Evolutionary conservation across 2,113 vertebrate species (phyloP).

Genomic region (Fulica atra): DNA sequence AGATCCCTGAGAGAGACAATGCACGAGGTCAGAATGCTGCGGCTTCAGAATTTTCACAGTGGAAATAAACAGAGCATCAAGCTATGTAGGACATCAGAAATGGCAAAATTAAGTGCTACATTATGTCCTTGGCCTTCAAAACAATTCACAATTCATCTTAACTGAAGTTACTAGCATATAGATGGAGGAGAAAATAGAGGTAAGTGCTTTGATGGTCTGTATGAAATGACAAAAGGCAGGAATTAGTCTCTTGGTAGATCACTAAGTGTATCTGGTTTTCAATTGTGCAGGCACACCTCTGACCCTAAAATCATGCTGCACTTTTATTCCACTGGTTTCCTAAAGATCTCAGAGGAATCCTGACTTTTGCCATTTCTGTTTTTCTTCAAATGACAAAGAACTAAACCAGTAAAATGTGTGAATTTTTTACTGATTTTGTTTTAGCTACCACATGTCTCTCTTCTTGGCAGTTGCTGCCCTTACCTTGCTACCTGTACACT

Average conservation of each 20-base stretch:
- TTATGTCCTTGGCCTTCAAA: background rate
- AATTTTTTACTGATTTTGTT: background rate
- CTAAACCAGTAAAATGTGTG: background rate
- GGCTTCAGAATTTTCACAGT: background rate
- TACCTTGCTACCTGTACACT: background rate
- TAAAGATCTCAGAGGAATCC: background rate
- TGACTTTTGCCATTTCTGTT: background rate
- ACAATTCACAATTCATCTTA: background rate
- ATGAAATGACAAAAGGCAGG: background rate
- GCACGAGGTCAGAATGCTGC: background rate
- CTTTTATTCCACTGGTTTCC: background rate
- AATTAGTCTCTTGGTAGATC: background rate
- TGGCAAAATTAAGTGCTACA: background rate
- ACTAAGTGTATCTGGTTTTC: background rate
- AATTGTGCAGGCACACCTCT: background rate
- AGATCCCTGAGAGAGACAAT: slow-evolving; percentile 16
- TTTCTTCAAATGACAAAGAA: background rate
- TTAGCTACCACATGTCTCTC: background rate
- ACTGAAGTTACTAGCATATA: background rate
- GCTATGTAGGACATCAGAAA: background rate
- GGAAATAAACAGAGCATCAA: background rate
- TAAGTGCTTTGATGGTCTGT: background rate
- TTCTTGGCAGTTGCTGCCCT: background rate
- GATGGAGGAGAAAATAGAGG: background rate
- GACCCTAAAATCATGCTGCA: background rate